Evolutionary conservation across 2,113 vertebrate genomes (phyloP).

Genomic region (Rhinichthys klamathensis): DNA sequence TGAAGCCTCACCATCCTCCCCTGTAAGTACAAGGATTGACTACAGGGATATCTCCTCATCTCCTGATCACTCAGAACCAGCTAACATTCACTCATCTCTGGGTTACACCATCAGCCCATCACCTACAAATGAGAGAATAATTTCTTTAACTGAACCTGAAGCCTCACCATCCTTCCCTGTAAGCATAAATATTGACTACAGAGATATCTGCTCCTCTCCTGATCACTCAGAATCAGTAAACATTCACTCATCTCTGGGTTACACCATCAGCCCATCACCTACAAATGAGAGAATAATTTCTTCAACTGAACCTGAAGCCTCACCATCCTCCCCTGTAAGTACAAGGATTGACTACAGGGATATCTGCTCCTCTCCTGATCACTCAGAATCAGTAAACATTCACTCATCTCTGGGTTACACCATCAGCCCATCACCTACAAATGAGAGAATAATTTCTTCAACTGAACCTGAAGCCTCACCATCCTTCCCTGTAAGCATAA

Average conservation of each 20-base stretch:
- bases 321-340: slow-evolving; percentile 53
- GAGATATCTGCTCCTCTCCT: neutral
- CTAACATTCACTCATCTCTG: slow-evolving; percentile 1
- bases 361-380: slow-evolving; percentile 19
- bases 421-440: slow-evolving; percentile 44
- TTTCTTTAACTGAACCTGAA: slow-evolving; percentile 28
- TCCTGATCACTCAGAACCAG: neutral
- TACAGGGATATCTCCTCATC: slow-evolving; percentile 27
- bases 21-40: slow-evolving; percentile 51
- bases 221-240: neutral
- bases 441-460: slow-evolving; percentile 22
- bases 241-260: slow-evolving; percentile 22
- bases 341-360: slow-evolving; percentile 54
- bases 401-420: slow-evolving; percentile 41
- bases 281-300: slow-evolving; percentile 20
- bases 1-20: slow-evolving; percentile 54
- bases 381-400: slow-evolving; percentile 36
- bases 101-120: slow-evolving; percentile 37
- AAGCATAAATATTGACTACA: slow-evolving; percentile 52
- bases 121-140: slow-evolving; percentile 28
- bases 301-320: slow-evolving; percentile 38
- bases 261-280: slow-evolving; percentile 37
- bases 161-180: slow-evolving; percentile 55
- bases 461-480: slow-evolving; percentile 42
- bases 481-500: slow-evolving; percentile 53